A percentile compares a stretch with the other conserved stretches of the same genome.
These are phyloP conservation scores for Lichenostomus cassidix DNA, from an alignment of 2,113 vertebrate genomes.

Conservation along the genomic window DNA sequence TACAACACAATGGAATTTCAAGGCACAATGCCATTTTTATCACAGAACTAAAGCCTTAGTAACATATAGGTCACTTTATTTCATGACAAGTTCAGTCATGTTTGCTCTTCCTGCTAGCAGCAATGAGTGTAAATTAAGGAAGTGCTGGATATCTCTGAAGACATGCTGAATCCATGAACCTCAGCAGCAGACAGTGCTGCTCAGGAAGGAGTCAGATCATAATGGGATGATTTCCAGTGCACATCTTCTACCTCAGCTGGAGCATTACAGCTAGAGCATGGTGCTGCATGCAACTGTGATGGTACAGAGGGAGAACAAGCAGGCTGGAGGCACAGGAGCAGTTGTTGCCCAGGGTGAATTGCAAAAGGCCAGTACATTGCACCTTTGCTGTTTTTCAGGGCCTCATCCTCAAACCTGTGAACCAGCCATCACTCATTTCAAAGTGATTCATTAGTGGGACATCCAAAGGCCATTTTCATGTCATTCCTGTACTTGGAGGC, in stretches of 20 bases:
- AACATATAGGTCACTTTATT: neutral
- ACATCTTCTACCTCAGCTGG: neutral
- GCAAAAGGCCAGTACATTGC: neutral
- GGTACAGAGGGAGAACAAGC: neutral
- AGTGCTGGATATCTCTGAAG: neutral
- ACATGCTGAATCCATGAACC: too few relatives aligned
- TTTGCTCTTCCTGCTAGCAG: neutral
- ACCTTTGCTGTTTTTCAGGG: neutral
- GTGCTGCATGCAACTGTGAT: fast-evolving
- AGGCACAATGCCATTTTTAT: neutral
- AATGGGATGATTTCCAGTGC: neutral
- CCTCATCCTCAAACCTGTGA: neutral
- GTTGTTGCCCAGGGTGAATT: neutral
- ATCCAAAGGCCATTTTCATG: neutral
- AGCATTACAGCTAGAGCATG: fast-evolving
- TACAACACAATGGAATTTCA: neutral
- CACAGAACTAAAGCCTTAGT: neutral
- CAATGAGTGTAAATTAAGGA: neutral
- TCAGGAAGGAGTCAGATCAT: neutral
- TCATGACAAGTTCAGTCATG: neutral
- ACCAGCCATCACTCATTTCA: neutral
- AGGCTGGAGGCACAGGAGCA: neutral
- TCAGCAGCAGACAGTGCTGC: neutral
- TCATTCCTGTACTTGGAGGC: neutral
- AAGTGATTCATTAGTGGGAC: neutral